A percentile compares a stretch with the other conserved stretches of the same genome.
Conservation (phyloP, 53 echinoderm and acorn worm species). For the Arbacia lixula region DNA sequence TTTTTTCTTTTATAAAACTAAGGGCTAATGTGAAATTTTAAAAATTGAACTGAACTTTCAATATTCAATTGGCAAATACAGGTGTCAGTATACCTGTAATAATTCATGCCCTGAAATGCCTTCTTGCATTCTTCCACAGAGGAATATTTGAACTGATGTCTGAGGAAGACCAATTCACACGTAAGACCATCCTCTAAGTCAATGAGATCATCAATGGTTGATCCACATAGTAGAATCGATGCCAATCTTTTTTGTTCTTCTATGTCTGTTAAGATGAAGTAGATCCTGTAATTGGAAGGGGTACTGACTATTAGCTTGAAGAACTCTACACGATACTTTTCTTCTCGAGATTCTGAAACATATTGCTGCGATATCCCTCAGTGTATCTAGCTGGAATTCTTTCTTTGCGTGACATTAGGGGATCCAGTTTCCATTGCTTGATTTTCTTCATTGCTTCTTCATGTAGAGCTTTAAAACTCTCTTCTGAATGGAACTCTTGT, state of each 20-base stretch:
- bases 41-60: too few relatives aligned
- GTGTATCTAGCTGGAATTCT: slow-evolving; percentile 1
- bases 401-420: not conserved
- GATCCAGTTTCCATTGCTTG: slow-evolving; percentile 22
- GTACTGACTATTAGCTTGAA: slow-evolving; percentile 48
- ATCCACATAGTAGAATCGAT: slow-evolving; percentile 6
- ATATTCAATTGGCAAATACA: too few relatives aligned
- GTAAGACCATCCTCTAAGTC: slow-evolving; percentile 1
- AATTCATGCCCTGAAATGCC: slow-evolving; percentile 20
- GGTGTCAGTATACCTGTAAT: too few relatives aligned
- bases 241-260: not conserved
- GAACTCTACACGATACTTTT: slow-evolving; percentile 35
- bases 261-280: slow-evolving; percentile 43
- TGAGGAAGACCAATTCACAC: slow-evolving; percentile 18
- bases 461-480: slow-evolving; percentile 8
- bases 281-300: slow-evolving; percentile 22
- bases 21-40: too few relatives aligned
- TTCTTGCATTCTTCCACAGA: slow-evolving; percentile 38
- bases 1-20: too few relatives aligned
- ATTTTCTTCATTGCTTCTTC: slow-evolving; percentile 17
- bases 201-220: not conserved
- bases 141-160: slow-evolving; percentile 13
- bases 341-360: not conserved
- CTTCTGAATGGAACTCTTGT: slow-evolving; percentile 27
- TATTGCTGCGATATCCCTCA: slow-evolving; percentile 15